phyloP scores from a whole-genome alignment of 2,113 vertebrate species.

The Pelecanoides urinatrix region DNA sequence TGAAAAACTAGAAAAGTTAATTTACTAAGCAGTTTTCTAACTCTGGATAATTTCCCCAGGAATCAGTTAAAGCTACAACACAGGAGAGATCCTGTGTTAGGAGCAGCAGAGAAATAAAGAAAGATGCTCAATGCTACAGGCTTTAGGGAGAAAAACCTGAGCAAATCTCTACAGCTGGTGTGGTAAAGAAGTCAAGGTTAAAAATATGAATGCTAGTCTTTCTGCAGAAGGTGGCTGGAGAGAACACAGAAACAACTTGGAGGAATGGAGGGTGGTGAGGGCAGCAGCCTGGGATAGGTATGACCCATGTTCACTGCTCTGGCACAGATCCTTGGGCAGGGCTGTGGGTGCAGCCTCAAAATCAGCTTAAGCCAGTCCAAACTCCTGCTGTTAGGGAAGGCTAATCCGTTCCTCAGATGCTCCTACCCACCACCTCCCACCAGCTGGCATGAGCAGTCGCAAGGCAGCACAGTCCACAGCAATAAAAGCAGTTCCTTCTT shows the following conservation, averaged over 20 bases:
- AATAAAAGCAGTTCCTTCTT: neutral
- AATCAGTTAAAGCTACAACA: neutral
- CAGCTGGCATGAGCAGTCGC: neutral
- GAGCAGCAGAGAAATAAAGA: neutral
- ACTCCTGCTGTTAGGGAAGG: accelerated
- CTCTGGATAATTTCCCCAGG: neutral
- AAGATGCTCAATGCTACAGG: no score
- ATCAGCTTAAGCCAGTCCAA: neutral
- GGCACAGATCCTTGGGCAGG: neutral
- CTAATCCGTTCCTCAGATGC: neutral
- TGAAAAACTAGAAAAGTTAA: neutral
- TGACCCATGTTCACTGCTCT: neutral
- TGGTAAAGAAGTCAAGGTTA: neutral
- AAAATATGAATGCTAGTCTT: neutral
- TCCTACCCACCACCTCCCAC: neutral
- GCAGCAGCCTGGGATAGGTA: neutral
- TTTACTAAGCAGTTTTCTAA: neutral
- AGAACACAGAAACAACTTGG: accelerated
- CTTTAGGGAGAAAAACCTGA: neutral
- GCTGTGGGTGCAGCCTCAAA: neutral
- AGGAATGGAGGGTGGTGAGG: neutral
- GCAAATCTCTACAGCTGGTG: neutral
- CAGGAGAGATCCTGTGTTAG: neutral
- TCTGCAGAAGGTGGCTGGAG: neutral
- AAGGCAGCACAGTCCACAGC: neutral